Evolutionary conservation across 2,113 vertebrate species (phyloP).

Genomic region (Heliornis fulica): DNA sequence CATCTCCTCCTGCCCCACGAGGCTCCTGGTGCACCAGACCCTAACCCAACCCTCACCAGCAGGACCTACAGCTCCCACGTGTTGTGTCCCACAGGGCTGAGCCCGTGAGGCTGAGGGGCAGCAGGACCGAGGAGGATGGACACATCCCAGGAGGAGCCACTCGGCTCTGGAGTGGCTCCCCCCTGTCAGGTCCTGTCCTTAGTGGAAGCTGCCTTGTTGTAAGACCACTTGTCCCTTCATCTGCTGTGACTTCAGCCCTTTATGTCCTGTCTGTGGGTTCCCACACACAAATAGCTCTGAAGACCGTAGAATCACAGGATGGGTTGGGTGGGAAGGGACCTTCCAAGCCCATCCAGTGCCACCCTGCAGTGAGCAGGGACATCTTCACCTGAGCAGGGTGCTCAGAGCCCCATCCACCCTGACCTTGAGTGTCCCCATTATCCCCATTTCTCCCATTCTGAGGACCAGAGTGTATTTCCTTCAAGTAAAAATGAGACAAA

Average conservation of each 20-base stretch:
- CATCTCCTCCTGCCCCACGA: too few relatives aligned
- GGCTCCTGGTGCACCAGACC: too few relatives aligned
- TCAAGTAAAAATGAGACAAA: not conserved
- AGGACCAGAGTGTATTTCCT: not conserved
- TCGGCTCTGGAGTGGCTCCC: not conserved
- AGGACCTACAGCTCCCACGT: too few relatives aligned
- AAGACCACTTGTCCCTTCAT: not conserved
- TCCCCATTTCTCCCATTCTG: rapidly evolving
- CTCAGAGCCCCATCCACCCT: too few relatives aligned
- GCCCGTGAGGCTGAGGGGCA: not conserved
- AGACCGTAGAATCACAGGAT: too few relatives aligned
- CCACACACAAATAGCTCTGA: rapidly evolving
- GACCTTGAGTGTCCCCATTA: too few relatives aligned
- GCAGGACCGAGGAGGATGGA: not conserved
- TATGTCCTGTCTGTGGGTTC: not conserved
- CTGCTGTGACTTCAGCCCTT: not conserved
- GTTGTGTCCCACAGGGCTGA: rapidly evolving
- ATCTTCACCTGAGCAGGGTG: too few relatives aligned
- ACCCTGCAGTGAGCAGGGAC: too few relatives aligned
- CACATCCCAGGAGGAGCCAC: rapidly evolving
- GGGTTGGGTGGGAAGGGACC: too few relatives aligned
- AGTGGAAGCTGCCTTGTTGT: not conserved
- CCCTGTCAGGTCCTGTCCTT: not conserved
- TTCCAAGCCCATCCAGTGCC: too few relatives aligned
- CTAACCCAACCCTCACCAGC: too few relatives aligned